phyloP scores from a whole-genome alignment of 2,888 invertebrate genomes.

The Pelosia muscerda region DNA sequence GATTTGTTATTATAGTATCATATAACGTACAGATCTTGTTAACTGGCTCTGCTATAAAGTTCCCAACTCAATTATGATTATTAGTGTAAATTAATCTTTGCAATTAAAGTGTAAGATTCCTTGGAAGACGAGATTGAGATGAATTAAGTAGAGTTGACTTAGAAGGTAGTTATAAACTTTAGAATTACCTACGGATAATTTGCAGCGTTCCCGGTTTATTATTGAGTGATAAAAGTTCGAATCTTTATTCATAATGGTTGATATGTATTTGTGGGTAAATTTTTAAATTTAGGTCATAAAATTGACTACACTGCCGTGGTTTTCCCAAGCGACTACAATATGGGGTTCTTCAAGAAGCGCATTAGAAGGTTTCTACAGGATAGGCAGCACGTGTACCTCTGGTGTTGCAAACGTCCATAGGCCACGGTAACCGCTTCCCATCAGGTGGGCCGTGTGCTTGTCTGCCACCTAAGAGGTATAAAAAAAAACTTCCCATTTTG shows the following conservation, averaged over 20 bases:
- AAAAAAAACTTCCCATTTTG: no score
- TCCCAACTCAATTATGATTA: slow-evolving; percentile 40
- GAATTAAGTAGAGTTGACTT: neutral
- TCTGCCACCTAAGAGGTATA: no score
- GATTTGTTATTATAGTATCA: slow-evolving; percentile 61
- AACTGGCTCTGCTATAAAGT: slow-evolving; percentile 49
- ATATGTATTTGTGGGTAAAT: no score
- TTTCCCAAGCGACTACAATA: no score
- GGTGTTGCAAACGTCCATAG: no score
- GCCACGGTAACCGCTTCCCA: no score
- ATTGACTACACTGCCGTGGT: no score
- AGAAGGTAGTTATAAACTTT: neutral
- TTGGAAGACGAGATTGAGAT: slow-evolving; percentile 1
- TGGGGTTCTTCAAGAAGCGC: no score
- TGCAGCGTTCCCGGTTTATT: neutral
- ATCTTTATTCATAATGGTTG: neutral
- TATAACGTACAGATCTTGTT: slow-evolving; percentile 38
- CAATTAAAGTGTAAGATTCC: slow-evolving; percentile 14
- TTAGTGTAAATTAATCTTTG: slow-evolving; percentile 26
- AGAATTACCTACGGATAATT: neutral
- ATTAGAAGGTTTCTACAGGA: no score
- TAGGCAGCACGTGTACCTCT: no score
- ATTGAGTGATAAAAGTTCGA: neutral
- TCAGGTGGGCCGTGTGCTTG: no score
- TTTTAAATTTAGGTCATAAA: no score